A percentile compares a stretch with the other conserved stretches of the same genome.
These are phyloP conservation scores for Hyperoplus immaculatus DNA, from an alignment of 2,797 vertebrate genomes.

Conservation along the genomic window DNA sequence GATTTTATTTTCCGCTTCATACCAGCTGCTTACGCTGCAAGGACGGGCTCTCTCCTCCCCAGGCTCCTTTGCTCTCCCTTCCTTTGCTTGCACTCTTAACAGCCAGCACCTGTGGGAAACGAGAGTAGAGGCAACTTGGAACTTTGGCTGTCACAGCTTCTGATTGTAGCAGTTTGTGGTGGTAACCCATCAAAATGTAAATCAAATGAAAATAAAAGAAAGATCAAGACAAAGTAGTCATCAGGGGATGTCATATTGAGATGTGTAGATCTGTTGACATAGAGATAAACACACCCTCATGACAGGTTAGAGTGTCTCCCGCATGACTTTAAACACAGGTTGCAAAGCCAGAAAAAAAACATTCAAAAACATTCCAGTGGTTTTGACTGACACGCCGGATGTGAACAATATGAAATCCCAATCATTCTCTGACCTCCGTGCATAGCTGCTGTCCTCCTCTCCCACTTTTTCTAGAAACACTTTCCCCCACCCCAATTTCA, in stretches of 20 bases:
- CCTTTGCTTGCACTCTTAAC: constrained; percentile 51
- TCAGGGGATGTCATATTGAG: constrained; percentile 26
- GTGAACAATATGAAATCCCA: constrained; percentile 64
- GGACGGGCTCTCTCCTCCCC: constrained; percentile 78
- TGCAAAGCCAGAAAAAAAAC: constrained; percentile 54
- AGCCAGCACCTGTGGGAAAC: constrained; percentile 68
- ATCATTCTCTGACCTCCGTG: constrained; percentile 42
- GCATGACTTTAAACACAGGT: constrained; percentile 57
- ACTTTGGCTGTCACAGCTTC: constrained; percentile 11
- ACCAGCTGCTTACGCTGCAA: constrained; percentile 78
- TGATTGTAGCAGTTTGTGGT: constrained; percentile 10
- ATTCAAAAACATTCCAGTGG: constrained; percentile 68
- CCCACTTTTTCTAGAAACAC: constrained; percentile 40
- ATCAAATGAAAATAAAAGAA: constrained; percentile 24
- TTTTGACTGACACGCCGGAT: constrained; percentile 63
- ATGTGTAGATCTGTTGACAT: constrained; percentile 45
- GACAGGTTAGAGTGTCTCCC: constrained; percentile 56
- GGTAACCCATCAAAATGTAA: constrained; percentile 16
- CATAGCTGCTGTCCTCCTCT: constrained; percentile 2
- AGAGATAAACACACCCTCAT: constrained; percentile 56
- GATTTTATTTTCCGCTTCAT: constrained; percentile 76
- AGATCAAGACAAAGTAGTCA: constrained; percentile 25
- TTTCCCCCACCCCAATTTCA: constrained; percentile 45
- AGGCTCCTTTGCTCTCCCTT: constrained; percentile 68
- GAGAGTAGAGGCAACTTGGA: constrained; percentile 38